A percentile compares a stretch with the other conserved stretches of the same genome.
These are phyloP conservation scores for Morpho helenor DNA, from an alignment of 2,888 invertebrate species.

Conservation along the genomic window DNA sequence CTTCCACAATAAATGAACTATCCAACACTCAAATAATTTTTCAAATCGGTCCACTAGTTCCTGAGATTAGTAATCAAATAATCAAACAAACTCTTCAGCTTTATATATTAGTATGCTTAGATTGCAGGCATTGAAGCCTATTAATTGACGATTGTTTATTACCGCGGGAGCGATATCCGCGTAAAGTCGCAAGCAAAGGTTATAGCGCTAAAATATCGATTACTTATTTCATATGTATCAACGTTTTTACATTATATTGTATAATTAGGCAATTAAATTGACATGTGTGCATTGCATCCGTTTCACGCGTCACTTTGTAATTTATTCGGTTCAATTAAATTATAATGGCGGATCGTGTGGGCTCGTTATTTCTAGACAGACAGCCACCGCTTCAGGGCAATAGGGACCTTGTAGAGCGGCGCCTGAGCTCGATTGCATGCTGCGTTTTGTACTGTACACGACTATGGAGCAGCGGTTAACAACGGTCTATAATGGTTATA, in stretches of 20 bases:
- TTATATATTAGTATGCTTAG: no score
- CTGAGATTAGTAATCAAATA: no score
- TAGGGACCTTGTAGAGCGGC: conserved; percentile 65
- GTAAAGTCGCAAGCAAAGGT: no score
- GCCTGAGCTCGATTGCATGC: conserved; percentile 68
- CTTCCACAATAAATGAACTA: no score
- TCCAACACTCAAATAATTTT: no score
- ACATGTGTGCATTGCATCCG: conserved; percentile 21
- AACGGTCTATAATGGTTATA: no score
- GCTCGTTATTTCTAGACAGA: conserved; percentile 66
- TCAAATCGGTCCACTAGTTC: no score
- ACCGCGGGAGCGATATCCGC: no score
- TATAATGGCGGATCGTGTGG: conserved; percentile 54
- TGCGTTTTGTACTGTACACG: conserved; percentile 55
- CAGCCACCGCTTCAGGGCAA: conserved; percentile 69
- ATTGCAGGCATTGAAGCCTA: no score
- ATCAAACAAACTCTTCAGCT: no score
- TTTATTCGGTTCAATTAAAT: conserved; percentile 54
- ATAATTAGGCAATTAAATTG: conserved; percentile 11
- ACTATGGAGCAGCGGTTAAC: conserved; percentile 38
- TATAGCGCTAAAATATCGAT: conserved; percentile 15
- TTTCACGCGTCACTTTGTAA: conserved; percentile 25
- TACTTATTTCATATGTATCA: conserved; percentile 7
- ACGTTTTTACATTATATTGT: no score
- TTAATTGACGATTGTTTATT: no score